Evolutionary conservation across 2,113 vertebrate genomes (phyloP), one percentile per base, ranked within the genome.

Genomic region (Alethe castanea): DNA sequence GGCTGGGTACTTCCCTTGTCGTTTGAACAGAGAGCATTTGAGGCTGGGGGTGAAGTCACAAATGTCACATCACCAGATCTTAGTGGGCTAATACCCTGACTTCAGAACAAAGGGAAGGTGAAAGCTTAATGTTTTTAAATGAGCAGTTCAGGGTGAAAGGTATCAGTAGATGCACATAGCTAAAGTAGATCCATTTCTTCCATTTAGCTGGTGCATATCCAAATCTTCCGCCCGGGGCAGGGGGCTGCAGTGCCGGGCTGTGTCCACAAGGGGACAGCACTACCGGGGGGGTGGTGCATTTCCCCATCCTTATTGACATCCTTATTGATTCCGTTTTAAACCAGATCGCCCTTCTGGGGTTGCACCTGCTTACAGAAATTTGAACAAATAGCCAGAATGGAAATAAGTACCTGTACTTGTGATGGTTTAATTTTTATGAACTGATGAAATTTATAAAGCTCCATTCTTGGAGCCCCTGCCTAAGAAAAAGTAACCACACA

Each of bases 121-220:
- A 40, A 65, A 45, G 9, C 26, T 54, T 19, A 20, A 13, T 44
- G 13, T 50, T n/a, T 19, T 88, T 66, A 59, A 62, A 73, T 50
- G 18, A 69, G 14, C 16, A 38, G 12, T 36, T 10, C 5, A 29
- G 8, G 22, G 47, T 48, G 22, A 81, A n/a, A 90, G 9, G 11
- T 26, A 15, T 14, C 2, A 5, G 26, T 36, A 72, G 19, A 35
- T 31, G 25, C 17, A 42, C 23, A 17, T n/a, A 45, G 18, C 23
- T 33, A 6, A 61, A 88, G 31, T 22, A 73, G 12, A 56, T 6
- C 5, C 1, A 6, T 81, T 81, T 81, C 17, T 76, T 69, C 52
- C 2, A 0, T 54, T 92, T 66, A 81, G 19, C n/a, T 81, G 12
- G 0, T 57, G 28, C 5, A 15, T 15, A 88, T 33, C 14, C 36